Evolutionary conservation across 2,113 vertebrate species (phyloP), one percentile per base, ranked within the genome.

Genomic region (Lichenostomus cassidix): DNA sequence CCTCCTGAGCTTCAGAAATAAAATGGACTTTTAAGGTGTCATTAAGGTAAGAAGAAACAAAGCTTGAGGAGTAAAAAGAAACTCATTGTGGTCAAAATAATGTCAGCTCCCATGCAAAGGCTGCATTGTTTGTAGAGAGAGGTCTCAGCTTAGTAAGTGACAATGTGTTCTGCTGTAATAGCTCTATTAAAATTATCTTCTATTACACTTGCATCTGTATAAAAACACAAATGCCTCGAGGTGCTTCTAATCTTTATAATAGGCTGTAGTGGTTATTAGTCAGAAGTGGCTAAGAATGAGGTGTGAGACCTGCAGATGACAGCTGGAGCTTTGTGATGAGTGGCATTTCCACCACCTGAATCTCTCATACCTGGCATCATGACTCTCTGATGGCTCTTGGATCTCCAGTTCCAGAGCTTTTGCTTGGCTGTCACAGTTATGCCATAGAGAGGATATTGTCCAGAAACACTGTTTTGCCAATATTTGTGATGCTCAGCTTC

Each of bases 401-500:
- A 97, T 98, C 55, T 96, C 79, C 88, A 98, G 80, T 75, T 98
- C 97, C 31, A 94, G 96, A 67, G 96, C 97, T 50, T 99, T 98
- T 90, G 62, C 97, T 83, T 99, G 98, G 98, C 95, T 98, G 49
- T 99, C 98, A 69, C 98, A 98, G 77, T 97, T 99, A 20, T 87
- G 97, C 49, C 98, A 98, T 58, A 95, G 92, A 78, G 99, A 98
- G 98, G 97, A 98, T 74, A 97, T 98, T 1, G 28, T 93, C 37
- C 92, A 94, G 73, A 97, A 95, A 39, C 97, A 98, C 46, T 98
- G 98, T 86, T 98, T 97, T 49, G 95, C 98, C 67, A 98, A 97
- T 86, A 98, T 98, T 70, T 99, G 98, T 5, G 97, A 98, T 63
- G 98, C 98, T 90, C 97, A 96, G 41, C 99, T 99, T 97, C 98